Conservation (phyloP, 2,113 vertebrate species). For the Labeo rohita region DNA sequence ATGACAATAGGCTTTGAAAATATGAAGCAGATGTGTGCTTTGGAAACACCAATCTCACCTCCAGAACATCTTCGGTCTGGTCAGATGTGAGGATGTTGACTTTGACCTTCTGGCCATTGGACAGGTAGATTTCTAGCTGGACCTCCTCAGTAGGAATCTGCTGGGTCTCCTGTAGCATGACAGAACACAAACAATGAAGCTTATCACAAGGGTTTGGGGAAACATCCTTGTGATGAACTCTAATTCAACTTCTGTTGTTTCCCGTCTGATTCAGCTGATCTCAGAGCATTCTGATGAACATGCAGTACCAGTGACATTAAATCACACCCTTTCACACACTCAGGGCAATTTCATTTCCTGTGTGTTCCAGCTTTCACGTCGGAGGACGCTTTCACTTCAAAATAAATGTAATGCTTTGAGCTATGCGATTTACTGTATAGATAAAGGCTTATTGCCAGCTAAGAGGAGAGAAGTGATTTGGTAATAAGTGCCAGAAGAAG, state of each 20-base stretch:
- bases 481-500: background rate
- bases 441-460: background rate
- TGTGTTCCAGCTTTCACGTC: background rate
- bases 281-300: background rate
- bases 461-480: background rate
- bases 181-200: conserved; percentile 27
- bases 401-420: background rate
- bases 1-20: background rate
- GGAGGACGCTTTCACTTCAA: background rate
- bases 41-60: conserved; percentile 74
- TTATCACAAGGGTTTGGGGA: background rate
- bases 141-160: conserved; percentile 97
- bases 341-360: background rate
- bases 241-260: background rate
- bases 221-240: background rate
- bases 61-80: conserved; percentile 95
- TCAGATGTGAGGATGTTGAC: conserved; percentile 92
- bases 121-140: conserved; percentile 89
- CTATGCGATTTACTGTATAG: background rate
- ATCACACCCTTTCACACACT: background rate
- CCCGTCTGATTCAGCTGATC: conserved; percentile 10
- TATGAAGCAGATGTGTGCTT: background rate
- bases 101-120: conserved; percentile 91
- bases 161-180: conserved; percentile 87
- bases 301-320: background rate